Evolutionary conservation across 2,797 vertebrate genomes (phyloP).

Genomic region (Fistularia tabacaria): DNA sequence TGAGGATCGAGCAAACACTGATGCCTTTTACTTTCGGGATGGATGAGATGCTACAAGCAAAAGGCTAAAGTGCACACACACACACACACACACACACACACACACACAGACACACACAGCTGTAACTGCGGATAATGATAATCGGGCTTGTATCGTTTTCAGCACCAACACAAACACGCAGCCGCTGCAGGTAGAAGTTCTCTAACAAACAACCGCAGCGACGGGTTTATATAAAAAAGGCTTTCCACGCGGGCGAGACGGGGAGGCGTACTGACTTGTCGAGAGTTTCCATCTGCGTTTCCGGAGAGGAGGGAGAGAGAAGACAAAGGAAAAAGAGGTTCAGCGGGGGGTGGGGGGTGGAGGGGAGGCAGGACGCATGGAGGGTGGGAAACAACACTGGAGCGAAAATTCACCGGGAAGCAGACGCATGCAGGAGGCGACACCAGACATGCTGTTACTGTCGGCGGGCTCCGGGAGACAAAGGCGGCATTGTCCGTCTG

Average conservation of each 20-base stretch:
- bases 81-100: too few relatives aligned
- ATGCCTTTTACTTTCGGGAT: too few relatives aligned
- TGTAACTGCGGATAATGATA: too few relatives aligned
- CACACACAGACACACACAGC: too few relatives aligned
- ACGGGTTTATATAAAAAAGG: too few relatives aligned
- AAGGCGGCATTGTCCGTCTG: slow-evolving; percentile 51
- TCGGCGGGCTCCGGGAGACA: slow-evolving; percentile 47
- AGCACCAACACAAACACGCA: too few relatives aligned
- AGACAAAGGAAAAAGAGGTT: slow-evolving; percentile 50
- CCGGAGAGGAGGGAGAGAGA: too few relatives aligned
- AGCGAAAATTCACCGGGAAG: slow-evolving; percentile 32
- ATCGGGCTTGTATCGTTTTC: too few relatives aligned
- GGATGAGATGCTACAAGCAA: too few relatives aligned
- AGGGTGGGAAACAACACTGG: slow-evolving; percentile 18
- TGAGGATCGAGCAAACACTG: not conserved
- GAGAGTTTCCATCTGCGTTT: slow-evolving; percentile 84
- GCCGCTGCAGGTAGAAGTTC: too few relatives aligned
- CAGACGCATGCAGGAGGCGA: slow-evolving; percentile 44
- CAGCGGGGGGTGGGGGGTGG: slow-evolving; percentile 42
- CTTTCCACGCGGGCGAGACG: slow-evolving; percentile 2
- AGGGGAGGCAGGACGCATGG: slow-evolving; percentile 18
- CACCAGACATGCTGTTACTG: slow-evolving; percentile 53
- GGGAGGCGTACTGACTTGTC: slow-evolving; percentile 93
- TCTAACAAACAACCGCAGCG: too few relatives aligned
- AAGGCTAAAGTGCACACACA: too few relatives aligned